Percentiles rank a stretch among this genome's conserved stretches.
Conservation (phyloP, 64 coral and sea anemone genomes). For the Actinia tenebrosa region DNA sequence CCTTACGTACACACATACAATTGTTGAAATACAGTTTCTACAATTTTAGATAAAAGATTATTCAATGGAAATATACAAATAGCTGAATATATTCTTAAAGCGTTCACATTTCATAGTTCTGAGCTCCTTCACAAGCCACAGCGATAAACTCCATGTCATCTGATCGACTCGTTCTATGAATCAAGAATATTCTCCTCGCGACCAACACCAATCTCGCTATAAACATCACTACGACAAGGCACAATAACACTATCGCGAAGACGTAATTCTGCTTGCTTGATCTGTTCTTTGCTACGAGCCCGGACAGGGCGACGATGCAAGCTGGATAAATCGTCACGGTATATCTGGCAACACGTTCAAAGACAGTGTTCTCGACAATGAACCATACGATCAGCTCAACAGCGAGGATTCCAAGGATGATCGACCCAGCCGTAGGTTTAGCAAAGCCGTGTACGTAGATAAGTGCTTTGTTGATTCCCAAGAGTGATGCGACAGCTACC, state of each 20-base stretch:
- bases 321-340: constrained; percentile 40
- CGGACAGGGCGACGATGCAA: constrained; percentile 8
- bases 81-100: no score
- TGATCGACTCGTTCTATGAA: background rate
- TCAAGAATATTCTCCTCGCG: background rate
- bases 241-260: background rate
- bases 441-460: constrained; percentile 30
- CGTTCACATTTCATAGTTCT: background rate
- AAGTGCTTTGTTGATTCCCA: constrained; percentile 7
- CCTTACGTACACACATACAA: no score
- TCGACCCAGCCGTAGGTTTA: constrained; percentile 1
- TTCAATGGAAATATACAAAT: no score
- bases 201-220: background rate
- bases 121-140: background rate
- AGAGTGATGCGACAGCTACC: constrained; percentile 26
- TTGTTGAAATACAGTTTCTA: no score
- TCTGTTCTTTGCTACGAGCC: background rate
- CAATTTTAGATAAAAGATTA: no score
- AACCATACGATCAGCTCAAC: constrained; percentile 37
- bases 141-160: constrained; percentile 7
- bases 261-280: constrained; percentile 1
- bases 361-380: constrained; percentile 45
- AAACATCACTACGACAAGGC: background rate
- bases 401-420: constrained; percentile 30
- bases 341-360: constrained; percentile 3